Evolutionary conservation across 2,888 invertebrate genomes (phyloP).

Genomic region (Tethea ocularis): DNA sequence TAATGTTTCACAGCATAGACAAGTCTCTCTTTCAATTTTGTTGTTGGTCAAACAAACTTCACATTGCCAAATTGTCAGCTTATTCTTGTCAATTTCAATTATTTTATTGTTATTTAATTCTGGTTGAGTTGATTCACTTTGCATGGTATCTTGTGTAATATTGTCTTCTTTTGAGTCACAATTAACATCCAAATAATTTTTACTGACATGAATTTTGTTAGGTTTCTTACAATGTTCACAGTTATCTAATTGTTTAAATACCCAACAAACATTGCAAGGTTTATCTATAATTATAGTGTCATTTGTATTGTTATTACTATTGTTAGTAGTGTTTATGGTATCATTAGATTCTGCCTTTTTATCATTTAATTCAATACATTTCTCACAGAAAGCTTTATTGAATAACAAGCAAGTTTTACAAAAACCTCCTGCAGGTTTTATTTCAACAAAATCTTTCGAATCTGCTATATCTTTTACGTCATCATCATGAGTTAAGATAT

Average conservation of each 20-base stretch:
- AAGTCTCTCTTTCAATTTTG: conserved; percentile 36
- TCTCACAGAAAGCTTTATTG: conserved; percentile 32
- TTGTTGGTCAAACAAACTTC: conserved; percentile 51
- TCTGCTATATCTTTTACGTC: not conserved
- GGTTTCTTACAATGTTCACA: conserved; percentile 50
- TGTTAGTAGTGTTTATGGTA: not conserved
- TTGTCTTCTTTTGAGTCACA: not conserved
- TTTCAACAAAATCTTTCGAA: not conserved
- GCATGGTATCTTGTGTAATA: not conserved
- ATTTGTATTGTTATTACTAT: not conserved
- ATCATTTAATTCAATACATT: conserved; percentile 22
- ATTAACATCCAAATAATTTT: not conserved
- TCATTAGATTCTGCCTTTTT: conserved; percentile 2
- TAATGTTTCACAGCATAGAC: conserved; percentile 52
- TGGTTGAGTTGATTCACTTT: not conserved
- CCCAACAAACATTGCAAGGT: conserved; percentile 52
- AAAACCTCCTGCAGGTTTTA: not conserved
- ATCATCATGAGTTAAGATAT: not conserved
- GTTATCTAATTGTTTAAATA: conserved; percentile 41
- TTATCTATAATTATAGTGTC: conserved; percentile 2
- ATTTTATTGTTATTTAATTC: not conserved
- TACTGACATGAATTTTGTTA: conserved; percentile 11
- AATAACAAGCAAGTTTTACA: conserved; percentile 44
- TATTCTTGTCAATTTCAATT: not conserved
- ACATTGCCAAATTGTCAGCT: conserved; percentile 46